These are phyloP conservation scores for Cosmorhoe ocellata DNA, from an alignment of 2,888 invertebrate genomes.

Conservation along the genomic window DNA sequence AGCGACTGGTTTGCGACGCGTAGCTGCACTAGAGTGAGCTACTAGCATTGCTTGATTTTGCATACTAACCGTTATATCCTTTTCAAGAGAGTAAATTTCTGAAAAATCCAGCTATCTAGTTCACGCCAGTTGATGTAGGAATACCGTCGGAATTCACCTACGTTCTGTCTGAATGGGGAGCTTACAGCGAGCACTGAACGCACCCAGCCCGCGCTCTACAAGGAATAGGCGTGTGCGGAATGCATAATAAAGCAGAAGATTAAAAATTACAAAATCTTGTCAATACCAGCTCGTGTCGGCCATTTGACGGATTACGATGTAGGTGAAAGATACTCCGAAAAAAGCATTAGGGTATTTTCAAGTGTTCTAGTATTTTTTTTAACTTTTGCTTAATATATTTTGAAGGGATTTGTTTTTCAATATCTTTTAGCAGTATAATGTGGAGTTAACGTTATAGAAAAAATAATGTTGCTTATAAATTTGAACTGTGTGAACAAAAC, in stretches of 20 bases:
- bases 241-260: conserved; percentile 79
- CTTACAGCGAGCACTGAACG: conserved; percentile 44
- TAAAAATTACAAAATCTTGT: conserved; percentile 80
- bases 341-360: too few relatives aligned
- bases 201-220: conserved; percentile 69
- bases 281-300: conserved; percentile 59
- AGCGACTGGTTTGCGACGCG: background rate
- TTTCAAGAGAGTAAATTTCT: too few relatives aligned
- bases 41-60: too few relatives aligned
- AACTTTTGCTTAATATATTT: too few relatives aligned
- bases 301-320: conserved; percentile 36
- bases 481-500: conserved; percentile 4
- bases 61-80: too few relatives aligned
- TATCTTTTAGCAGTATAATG: too few relatives aligned
- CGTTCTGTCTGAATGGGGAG: conserved; percentile 2
- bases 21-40: background rate
- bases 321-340: background rate
- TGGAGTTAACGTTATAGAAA: background rate
- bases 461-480: too few relatives aligned
- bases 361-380: too few relatives aligned
- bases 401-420: too few relatives aligned
- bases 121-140: background rate
- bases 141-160: background rate
- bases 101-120: too few relatives aligned
- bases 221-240: conserved; percentile 79